Evolutionary conservation across 1,140 invertebrate genomes (phyloP).

Genomic region (Calephelis nemesis): DNA sequence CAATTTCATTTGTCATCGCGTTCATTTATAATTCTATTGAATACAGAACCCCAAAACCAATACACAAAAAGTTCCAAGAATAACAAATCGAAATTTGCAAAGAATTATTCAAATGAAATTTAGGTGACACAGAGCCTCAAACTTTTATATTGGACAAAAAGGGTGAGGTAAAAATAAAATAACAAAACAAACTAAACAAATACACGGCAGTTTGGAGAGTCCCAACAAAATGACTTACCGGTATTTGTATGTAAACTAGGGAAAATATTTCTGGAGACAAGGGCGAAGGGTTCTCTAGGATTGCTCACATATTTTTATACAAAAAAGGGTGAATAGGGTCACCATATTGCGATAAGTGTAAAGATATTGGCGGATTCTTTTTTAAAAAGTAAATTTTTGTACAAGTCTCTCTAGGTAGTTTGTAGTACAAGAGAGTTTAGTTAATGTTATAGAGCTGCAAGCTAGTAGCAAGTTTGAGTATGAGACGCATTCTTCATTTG

Average conservation of each 20-base stretch:
- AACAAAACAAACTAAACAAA: constrained; percentile 19
- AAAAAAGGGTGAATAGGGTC: constrained; percentile 2
- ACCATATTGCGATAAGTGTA: background rate
- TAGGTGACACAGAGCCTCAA: constrained; percentile 9
- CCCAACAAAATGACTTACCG: constrained; percentile 18
- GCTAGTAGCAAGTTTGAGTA: too few relatives aligned
- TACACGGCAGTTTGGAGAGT: constrained; percentile 17
- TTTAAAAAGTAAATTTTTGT: too few relatives aligned
- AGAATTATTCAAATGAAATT: constrained; percentile 18
- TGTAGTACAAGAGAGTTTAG: too few relatives aligned
- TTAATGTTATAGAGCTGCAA: too few relatives aligned
- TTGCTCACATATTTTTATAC: constrained; percentile 15
- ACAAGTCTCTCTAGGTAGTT: too few relatives aligned
- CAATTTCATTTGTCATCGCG: too few relatives aligned
- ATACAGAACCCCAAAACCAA: background rate
- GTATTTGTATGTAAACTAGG: constrained; percentile 18
- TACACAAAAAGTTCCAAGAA: background rate
- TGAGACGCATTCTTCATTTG: too few relatives aligned
- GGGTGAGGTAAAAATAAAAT: constrained; percentile 17
- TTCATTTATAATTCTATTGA: background rate
- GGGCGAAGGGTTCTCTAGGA: constrained; percentile 7
- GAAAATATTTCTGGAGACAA: constrained; percentile 15
- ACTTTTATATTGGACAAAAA: constrained; percentile 18
- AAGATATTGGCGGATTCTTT: too few relatives aligned
- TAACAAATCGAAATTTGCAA: background rate